Evolutionary conservation across 2,888 invertebrate species (phyloP).

Genomic region (Pedicia rivosa): DNA sequence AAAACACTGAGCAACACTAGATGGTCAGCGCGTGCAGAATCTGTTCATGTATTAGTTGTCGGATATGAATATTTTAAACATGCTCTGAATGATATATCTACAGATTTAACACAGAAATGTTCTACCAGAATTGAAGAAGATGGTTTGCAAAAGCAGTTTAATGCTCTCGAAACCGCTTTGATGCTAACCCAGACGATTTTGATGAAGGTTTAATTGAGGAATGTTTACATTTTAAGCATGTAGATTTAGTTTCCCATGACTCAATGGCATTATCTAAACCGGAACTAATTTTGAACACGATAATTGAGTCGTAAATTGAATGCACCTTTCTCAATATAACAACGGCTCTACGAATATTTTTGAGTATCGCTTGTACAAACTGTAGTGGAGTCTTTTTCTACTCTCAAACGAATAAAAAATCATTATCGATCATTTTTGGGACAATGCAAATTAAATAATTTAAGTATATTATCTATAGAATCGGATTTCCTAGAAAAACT

Average conservation of each 20-base stretch:
- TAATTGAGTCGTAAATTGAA: neutral
- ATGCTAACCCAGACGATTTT: neutral
- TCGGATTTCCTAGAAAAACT: too few relatives aligned
- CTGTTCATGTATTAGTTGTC: neutral
- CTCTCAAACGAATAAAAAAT: neutral
- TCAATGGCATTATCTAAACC: neutral
- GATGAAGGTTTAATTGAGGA: neutral
- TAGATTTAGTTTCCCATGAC: neutral
- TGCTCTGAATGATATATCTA: neutral
- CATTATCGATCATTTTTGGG: neutral
- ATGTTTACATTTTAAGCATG: conserved; percentile 1
- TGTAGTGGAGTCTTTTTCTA: neutral
- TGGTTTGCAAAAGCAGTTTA: too few relatives aligned
- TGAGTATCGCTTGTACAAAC: neutral
- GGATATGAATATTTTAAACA: neutral
- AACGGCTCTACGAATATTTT: neutral
- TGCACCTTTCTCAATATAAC: neutral
- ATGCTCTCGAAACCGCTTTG: neutral
- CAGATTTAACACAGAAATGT: neutral
- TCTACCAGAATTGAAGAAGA: neutral
- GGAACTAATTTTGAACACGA: neutral
- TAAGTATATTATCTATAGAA: too few relatives aligned
- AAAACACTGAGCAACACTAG: conserved; percentile 2
- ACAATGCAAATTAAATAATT: neutral
- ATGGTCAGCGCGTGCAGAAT: conserved; percentile 8